Conservation (phyloP, 2,113 vertebrate species). For the Chrysochloris asiatica region DNA sequence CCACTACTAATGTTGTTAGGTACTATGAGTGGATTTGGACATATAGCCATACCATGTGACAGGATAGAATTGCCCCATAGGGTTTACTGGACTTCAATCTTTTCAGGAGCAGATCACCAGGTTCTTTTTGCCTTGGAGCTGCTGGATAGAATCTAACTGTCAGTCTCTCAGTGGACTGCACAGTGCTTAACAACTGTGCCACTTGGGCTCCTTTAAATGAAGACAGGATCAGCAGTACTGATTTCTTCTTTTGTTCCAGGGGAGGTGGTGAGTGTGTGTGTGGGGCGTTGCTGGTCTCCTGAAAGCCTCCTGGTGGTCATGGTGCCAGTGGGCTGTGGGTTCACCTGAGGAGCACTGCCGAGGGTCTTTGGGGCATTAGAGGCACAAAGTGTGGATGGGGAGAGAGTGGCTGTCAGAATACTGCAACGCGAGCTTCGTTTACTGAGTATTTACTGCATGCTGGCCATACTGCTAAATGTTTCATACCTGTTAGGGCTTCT, state of each 20-base stretch:
- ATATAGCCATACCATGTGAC: too few species aligned
- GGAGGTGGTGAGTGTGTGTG: not conserved
- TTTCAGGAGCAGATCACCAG: too few species aligned
- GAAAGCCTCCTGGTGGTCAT: not conserved
- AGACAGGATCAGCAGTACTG: not conserved
- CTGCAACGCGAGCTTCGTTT: fast-evolving
- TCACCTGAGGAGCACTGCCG: fast-evolving
- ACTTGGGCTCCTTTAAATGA: not conserved
- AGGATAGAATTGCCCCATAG: too few species aligned
- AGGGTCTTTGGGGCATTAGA: too few species aligned
- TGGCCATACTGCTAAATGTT: fast-evolving
- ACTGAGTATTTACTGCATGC: fast-evolving
- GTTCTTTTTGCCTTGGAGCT: too few species aligned
- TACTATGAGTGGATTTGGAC: too few species aligned
- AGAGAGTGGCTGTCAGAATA: fast-evolving
- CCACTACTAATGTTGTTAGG: not conserved
- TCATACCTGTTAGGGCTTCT: fast-evolving
- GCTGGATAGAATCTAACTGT: too few species aligned
- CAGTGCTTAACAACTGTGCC: too few species aligned
- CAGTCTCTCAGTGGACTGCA: too few species aligned
- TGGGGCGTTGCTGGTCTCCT: not conserved
- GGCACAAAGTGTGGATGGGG: not conserved
- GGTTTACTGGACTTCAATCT: too few species aligned
- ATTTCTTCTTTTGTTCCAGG: not conserved
- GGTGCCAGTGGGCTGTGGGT: too few species aligned